Evolutionary conservation across 2,797 vertebrate genomes (phyloP), one percentile per base, ranked within the genome.

Genomic region (Microcaecilia unicolor): DNA sequence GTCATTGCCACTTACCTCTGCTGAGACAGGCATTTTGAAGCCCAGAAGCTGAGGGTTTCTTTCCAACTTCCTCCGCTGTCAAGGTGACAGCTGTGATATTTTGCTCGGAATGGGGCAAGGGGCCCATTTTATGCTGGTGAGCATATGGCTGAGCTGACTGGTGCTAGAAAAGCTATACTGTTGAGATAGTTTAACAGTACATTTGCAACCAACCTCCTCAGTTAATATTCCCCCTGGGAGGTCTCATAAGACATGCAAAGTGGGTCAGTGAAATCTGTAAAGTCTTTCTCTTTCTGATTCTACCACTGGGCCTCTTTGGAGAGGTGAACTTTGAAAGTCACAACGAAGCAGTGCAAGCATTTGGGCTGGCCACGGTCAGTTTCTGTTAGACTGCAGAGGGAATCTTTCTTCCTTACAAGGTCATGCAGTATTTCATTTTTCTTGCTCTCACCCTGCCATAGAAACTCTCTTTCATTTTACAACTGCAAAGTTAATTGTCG

Each of bases 71-170:
- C n/a, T n/a, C n/a, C n/a, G n/a, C n/a, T n/a, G 24, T 37, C 25
- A 20, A 42, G 33, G 43, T 52, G 49, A 42, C 49, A 52, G 49
- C 38, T 34, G 37, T 47, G 38, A 34, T 46, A 37, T 47, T 52
- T 52, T 17, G 34, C 18, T 24, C 16, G 16, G 20, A 46, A 34
- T n/a, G n/a, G n/a, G n/a, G n/a, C n/a, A 18, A 11, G 12, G 37
- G 49, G 49, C 24, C 13, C 33, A 20, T 10, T 37, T 33, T 34
- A 41, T 41, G 15, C 25, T 37, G 28, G 24, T 13, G 29, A 37
- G 29, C 49, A 52, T 45, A 47, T 52, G 49, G 49, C 42, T 37
- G 49, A 41, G 34, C 24, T 22, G 11, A 10, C 36, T 22, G 31
- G 41, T 41, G 44, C 43, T 33, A 42, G 30, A 22, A 11, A 52